Evolutionary conservation across 2,888 invertebrate genomes (phyloP), one percentile per base, ranked within the genome.

Genomic region (Aporophyla lueneburgensis): DNA sequence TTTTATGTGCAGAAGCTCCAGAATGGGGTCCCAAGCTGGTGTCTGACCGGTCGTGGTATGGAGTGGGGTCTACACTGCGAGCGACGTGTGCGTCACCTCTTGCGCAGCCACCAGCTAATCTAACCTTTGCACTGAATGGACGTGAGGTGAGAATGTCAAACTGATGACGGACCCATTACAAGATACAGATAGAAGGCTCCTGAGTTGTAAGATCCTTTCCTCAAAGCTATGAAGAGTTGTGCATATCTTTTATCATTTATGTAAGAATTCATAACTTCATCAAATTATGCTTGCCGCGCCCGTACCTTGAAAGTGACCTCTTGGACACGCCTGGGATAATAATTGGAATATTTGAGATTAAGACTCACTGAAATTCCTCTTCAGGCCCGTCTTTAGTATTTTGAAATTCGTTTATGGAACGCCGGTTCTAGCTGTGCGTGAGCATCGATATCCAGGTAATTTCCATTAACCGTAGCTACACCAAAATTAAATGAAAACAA

Each of bases 41-140:
- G 85, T 97, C 97, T 74, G 98, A 98, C 92, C 97, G 98, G 88
- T 97, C 97, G 87, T 97, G 98, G 93, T 97, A 98, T 93, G 97
- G 98, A 81, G 97, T 97, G 78, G 98, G 98, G 6, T 98, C 98
- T 80, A 97, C 97, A 21, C 95, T 98, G 82, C 97, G 97, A 76
- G 98, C 97, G 62, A 98, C 98, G 80, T 98, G 98, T 90, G 97
- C 97, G 14, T 97, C 98, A 40, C 98, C 98, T 24, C 97, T 97
- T 24, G 97, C 97, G 70, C 97, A 97, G 93, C 98, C 98, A 43
- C 96, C 98, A 21, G 97, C 97, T 70, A 98, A 98, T 93, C 96
- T 98, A 88, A 98, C 98, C 67, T 98, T 98, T 96, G 97, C 97
- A 83, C 96, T 98, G 72, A 98, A 98, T 91, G 97, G 97, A 77